phyloP scores from a whole-genome alignment of 92 coral and sea anemone species.

The Paragorgia papillata region DNA sequence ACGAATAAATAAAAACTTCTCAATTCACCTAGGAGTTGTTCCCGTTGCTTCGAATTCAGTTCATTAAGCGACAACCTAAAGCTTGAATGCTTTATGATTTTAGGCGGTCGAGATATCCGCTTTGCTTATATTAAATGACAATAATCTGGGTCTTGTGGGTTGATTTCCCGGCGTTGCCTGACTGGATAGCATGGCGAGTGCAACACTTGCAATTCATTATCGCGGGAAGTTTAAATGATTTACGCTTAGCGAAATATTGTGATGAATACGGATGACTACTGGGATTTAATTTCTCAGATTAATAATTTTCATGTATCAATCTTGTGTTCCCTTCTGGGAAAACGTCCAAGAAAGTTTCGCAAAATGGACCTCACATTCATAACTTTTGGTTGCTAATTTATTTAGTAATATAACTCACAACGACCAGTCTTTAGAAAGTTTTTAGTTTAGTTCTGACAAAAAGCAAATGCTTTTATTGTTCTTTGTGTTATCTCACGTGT shows the following conservation, averaged over 20 bases:
- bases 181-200: neutral
- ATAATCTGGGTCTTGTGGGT: too few species aligned
- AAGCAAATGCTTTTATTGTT: conserved; percentile 40
- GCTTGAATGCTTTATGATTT: too few species aligned
- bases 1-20: too few species aligned
- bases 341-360: neutral
- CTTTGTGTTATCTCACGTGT: conserved; percentile 43
- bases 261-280: neutral
- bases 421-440: neutral
- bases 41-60: too few species aligned
- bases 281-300: neutral
- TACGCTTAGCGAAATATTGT: neutral
- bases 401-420: neutral
- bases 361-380: neutral
- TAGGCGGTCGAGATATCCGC: too few species aligned
- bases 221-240: conserved; percentile 42
- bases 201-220: neutral
- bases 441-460: neutral
- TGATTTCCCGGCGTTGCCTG: too few species aligned
- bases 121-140: too few species aligned
- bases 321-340: too few species aligned
- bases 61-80: too few species aligned
- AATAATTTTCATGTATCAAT: neutral
- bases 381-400: neutral
- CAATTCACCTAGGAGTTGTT: too few species aligned